Percentiles rank a stretch among this genome's conserved stretches.
phyloP scores from a whole-genome alignment of 2,888 invertebrate genomes.

The Cephus runcator region DNA sequence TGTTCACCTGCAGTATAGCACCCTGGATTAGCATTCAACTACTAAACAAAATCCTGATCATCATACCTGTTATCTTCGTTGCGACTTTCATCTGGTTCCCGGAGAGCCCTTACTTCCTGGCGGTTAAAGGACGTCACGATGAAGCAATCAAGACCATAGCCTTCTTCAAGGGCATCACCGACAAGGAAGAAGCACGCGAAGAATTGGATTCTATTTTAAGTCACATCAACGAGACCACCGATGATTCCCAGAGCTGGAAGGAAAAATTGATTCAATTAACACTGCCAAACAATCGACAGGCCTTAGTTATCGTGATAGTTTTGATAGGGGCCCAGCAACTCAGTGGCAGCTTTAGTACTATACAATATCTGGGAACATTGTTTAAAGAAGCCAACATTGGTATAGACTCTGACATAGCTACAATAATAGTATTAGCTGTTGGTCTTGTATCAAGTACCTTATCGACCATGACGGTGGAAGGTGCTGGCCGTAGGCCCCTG shows the following conservation, averaged over 20 bases:
- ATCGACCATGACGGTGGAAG: slow-evolving; percentile 63
- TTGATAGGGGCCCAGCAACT: slow-evolving; percentile 60
- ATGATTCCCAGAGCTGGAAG: slow-evolving; percentile 30
- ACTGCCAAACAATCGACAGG: slow-evolving; percentile 45
- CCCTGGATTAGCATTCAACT: slow-evolving; percentile 50
- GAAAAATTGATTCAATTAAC: slow-evolving; percentile 36
- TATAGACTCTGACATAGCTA: slow-evolving; percentile 57
- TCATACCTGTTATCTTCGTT: slow-evolving; percentile 52
- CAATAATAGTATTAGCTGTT: slow-evolving; percentile 66
- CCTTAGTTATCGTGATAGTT: slow-evolving; percentile 52
- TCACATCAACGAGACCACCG: slow-evolving; percentile 19
- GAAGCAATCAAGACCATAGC: slow-evolving; percentile 48
- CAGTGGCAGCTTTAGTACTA: slow-evolving; percentile 59
- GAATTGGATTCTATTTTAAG: slow-evolving; percentile 9
- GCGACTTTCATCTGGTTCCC: slow-evolving; percentile 57
- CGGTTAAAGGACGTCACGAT: slow-evolving; percentile 41
- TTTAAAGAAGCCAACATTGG: slow-evolving; percentile 46
- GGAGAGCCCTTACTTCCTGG: slow-evolving; percentile 57
- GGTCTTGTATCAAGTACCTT: slow-evolving; percentile 61
- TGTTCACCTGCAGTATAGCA: slow-evolving; percentile 55
- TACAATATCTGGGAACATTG: slow-evolving; percentile 55
- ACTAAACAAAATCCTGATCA: slow-evolving; percentile 40
- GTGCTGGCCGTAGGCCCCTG: slow-evolving; percentile 66
- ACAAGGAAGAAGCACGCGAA: slow-evolving; percentile 10
- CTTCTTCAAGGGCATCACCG: slow-evolving; percentile 50